phyloP scores from a whole-genome alignment of 35 echinoderm and acorn worm species.

The Nesometra sesokonis region DNA sequence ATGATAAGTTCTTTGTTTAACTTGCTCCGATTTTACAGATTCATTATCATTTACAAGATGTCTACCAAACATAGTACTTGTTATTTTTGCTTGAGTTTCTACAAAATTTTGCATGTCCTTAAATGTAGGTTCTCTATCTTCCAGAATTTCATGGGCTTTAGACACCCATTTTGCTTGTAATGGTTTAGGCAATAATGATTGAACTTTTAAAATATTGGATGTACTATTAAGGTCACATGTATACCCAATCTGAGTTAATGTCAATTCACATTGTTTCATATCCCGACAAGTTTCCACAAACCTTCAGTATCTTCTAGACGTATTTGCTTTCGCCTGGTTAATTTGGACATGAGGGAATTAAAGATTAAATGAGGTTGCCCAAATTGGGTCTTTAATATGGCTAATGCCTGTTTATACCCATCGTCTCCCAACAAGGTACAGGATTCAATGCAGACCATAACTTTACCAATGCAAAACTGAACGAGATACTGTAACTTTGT shows the following conservation, averaged over 20 bases:
- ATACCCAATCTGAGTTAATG: slow-evolving; percentile 17
- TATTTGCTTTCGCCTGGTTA: slow-evolving; percentile 19
- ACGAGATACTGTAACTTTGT: slow-evolving; percentile 11
- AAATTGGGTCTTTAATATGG: slow-evolving; percentile 18
- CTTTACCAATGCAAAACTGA: slow-evolving; percentile 9
- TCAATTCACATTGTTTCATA: slow-evolving; percentile 27
- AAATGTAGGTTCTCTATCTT: slow-evolving; percentile 24
- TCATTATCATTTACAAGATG: slow-evolving; percentile 8
- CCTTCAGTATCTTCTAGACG: slow-evolving; percentile 11
- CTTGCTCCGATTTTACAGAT: too few species aligned
- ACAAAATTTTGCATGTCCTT: slow-evolving; percentile 14
- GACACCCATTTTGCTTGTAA: slow-evolving; percentile 26
- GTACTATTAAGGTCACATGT: slow-evolving; percentile 21
- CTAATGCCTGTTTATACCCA: slow-evolving; percentile 20
- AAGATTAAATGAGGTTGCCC: slow-evolving; percentile 31
- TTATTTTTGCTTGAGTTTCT: slow-evolving; percentile 25
- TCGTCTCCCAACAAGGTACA: slow-evolving; percentile 20
- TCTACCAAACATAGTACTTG: slow-evolving; percentile 33
- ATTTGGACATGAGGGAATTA: slow-evolving; percentile 26
- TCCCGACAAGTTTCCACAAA: slow-evolving; percentile 25
- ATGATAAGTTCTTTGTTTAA: slow-evolving; percentile 14
- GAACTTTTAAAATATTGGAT: slow-evolving; percentile 10
- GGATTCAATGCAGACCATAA: slow-evolving; percentile 1
- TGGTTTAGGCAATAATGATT: slow-evolving; percentile 8
- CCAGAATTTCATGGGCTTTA: slow-evolving; percentile 28